Evolutionary conservation across 2,113 vertebrate species (phyloP).

Genomic region (Brienomyrus longianalis): DNA sequence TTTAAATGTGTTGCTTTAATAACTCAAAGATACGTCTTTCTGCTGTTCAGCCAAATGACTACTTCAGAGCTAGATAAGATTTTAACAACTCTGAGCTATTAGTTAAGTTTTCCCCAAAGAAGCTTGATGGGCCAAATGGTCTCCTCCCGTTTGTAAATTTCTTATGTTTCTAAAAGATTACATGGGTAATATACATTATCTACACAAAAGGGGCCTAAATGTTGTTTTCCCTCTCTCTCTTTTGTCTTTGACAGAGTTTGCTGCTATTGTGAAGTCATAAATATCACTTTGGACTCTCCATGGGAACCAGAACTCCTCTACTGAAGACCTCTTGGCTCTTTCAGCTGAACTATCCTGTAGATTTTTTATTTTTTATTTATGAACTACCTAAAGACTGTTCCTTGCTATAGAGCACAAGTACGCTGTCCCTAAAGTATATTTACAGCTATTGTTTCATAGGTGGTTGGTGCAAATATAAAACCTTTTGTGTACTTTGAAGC

Average conservation of each 20-base stretch:
- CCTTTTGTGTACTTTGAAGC: constrained; percentile 57
- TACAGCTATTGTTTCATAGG: constrained; percentile 40
- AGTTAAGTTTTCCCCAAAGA: too few species aligned
- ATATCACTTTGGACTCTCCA: constrained; percentile 29
- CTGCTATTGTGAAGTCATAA: constrained; percentile 47
- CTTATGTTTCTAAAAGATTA: neutral
- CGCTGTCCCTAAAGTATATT: constrained; percentile 44
- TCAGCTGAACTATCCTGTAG: constrained; percentile 30
- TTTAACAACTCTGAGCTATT: too few species aligned
- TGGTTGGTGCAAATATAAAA: constrained; percentile 59
- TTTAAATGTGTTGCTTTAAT: neutral
- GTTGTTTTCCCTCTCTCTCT: constrained; percentile 12
- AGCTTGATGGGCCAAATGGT: too few species aligned
- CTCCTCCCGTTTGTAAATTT: too few species aligned
- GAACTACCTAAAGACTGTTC: constrained; percentile 34
- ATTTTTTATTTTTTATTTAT: constrained; percentile 54
- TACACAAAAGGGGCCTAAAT: neutral
- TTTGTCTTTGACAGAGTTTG: constrained; percentile 48
- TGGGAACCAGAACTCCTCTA: constrained; percentile 49
- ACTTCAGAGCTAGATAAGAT: too few species aligned
- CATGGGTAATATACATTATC: neutral
- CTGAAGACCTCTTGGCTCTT: constrained; percentile 39
- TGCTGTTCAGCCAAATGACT: neutral
- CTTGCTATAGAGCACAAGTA: constrained; percentile 33
- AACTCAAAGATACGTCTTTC: neutral